These are phyloP conservation scores for Mus pahari DNA, from an alignment of 2,113 vertebrate species.

Conservation along the genomic window DNA sequence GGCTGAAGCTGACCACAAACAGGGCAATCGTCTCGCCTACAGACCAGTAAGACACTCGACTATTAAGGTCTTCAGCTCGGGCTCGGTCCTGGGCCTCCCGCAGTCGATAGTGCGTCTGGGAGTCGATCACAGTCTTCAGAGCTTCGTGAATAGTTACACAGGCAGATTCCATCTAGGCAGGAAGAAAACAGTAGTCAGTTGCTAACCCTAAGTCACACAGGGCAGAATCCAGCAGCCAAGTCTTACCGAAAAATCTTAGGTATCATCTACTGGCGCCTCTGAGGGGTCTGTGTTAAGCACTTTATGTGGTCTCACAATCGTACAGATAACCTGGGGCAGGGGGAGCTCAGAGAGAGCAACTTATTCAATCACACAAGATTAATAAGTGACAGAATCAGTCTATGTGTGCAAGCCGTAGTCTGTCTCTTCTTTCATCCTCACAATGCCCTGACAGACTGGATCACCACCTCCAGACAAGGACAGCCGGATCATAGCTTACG, in stretches of 20 bases:
- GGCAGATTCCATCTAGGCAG: constrained; percentile 91
- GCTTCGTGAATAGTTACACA: constrained; percentile 93
- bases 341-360: not conserved
- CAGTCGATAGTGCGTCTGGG: constrained; percentile 92
- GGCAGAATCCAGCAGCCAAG: not conserved
- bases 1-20: constrained; percentile 91
- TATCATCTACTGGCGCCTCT: rapidly evolving
- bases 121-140: constrained; percentile 90
- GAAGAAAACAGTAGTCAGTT: not conserved
- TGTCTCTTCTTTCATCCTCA: not conserved
- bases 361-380: not conserved
- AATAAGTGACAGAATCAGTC: too few relatives aligned
- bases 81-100: constrained; percentile 92
- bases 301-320: not conserved
- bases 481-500: not conserved
- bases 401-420: not conserved
- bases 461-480: not conserved
- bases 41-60: constrained; percentile 92
- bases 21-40: constrained; percentile 90
- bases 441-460: rapidly evolving
- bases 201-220: rapidly evolving
- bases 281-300: rapidly evolving
- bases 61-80: constrained; percentile 90
- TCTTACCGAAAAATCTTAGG: rapidly evolving
- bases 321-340: not conserved